These are phyloP conservation scores for Netelia fuscicornis DNA, from an alignment of 2,888 invertebrate species.

Conservation along the genomic window DNA sequence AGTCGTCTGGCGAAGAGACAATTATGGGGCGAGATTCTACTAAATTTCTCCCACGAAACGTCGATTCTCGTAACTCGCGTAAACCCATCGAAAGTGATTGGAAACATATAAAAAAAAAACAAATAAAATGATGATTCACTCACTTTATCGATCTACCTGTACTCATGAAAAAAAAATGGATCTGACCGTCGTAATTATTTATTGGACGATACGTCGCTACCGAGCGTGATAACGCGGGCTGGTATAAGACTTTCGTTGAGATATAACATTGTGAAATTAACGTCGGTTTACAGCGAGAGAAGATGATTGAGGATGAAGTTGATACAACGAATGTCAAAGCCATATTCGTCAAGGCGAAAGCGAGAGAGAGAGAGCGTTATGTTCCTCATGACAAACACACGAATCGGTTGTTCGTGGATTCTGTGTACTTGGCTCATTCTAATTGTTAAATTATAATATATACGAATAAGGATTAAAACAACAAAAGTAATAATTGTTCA, in stretches of 20 bases:
- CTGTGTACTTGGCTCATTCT: slow-evolving; percentile 77
- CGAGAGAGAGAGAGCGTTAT: slow-evolving; percentile 52
- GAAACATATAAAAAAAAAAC: slow-evolving; percentile 15
- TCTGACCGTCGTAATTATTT: slow-evolving; percentile 72
- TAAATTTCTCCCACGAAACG: not conserved
- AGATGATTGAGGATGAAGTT: slow-evolving; percentile 17
- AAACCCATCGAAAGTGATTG: slow-evolving; percentile 16
- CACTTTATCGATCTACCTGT: slow-evolving; percentile 64
- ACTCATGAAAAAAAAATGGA: slow-evolving; percentile 59
- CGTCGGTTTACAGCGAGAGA: slow-evolving; percentile 57
- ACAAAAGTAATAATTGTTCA: not conserved
- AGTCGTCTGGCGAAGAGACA: not conserved
- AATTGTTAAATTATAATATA: slow-evolving; percentile 77
- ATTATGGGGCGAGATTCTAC: not conserved
- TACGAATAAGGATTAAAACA: slow-evolving; percentile 72
- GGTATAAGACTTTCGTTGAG: slow-evolving; percentile 27
- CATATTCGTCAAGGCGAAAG: slow-evolving; percentile 28
- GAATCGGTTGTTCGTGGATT: slow-evolving; percentile 75
- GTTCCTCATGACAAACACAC: slow-evolving; percentile 68
- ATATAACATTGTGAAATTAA: slow-evolving; percentile 48
- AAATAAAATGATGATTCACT: slow-evolving; percentile 48
- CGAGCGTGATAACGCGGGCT: slow-evolving; percentile 52
- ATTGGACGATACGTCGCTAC: slow-evolving; percentile 61
- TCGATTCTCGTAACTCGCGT: not conserved
- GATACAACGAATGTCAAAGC: slow-evolving; percentile 40